Conservation (phyloP, 2,113 vertebrate species). For the Hemicordylus capensis region DNA sequence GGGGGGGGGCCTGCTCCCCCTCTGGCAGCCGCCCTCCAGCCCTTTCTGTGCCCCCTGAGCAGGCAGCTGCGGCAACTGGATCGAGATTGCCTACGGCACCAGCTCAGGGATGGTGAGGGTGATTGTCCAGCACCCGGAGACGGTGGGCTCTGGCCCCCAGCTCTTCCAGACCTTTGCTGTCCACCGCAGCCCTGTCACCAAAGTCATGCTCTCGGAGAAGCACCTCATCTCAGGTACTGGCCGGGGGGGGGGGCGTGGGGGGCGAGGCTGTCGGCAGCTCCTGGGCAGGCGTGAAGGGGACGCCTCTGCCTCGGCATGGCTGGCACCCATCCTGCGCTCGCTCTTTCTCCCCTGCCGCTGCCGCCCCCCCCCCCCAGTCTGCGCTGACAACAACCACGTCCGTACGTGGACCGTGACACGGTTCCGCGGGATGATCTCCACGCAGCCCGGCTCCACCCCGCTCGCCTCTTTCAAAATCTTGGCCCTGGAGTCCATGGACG, state of each 20-base stretch:
- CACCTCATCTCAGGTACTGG: conserved; percentile 87
- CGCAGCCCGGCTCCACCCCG: conserved; percentile 90
- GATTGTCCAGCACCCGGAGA: conserved; percentile 94
- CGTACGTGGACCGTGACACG: conserved; percentile 92
- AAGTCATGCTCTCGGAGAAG: conserved; percentile 92
- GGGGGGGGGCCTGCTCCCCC: not conserved
- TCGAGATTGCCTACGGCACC: conserved; percentile 92
- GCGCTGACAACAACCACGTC: conserved; percentile 92
- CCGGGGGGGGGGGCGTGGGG: no score
- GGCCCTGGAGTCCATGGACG: conserved; percentile 83
- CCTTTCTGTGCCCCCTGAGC: not conserved
- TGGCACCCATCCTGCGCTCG: no score
- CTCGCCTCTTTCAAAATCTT: conserved; percentile 93
- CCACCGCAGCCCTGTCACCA: conserved; percentile 91
- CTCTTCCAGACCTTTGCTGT: conserved; percentile 95
- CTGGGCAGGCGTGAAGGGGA: no score
- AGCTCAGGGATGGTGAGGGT: conserved; percentile 89
- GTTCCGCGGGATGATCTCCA: conserved; percentile 94
- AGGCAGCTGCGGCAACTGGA: conserved; percentile 96
- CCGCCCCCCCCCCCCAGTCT: conserved; percentile 76
- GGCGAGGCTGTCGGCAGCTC: not conserved
- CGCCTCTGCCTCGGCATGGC: no score
- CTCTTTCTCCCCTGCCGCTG: not conserved
- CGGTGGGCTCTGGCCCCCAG: conserved; percentile 89
- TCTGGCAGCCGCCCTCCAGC: not conserved